Evolutionary conservation across 2,888 invertebrate species (phyloP), one percentile per base, ranked within the genome.

Genomic region (Microplitis deprimator): DNA sequence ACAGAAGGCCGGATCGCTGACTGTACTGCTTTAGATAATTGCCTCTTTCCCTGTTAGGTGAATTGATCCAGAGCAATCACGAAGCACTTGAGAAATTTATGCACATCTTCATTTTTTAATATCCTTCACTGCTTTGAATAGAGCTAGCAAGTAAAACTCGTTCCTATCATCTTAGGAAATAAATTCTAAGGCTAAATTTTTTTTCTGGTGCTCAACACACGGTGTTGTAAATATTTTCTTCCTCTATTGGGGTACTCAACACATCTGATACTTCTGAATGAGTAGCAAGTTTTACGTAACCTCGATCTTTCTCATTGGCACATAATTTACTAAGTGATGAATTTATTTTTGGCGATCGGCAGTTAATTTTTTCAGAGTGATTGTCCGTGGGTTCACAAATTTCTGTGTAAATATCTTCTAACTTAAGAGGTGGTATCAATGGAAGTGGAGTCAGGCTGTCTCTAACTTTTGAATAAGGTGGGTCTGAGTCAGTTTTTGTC

Each of bases 181-280:
- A 39, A 6, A 29, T 29, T 29, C 29, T 29, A 29, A 29, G 29
- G 29, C 29, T 29, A 29, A 29, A 29, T 29, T 29, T 4, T 29
- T 29, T 29, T 4, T 29, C 29, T 29, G 29, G 29, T 20, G 68
- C 77, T 90, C 85, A 90, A 81, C 89, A 90, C 75, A 90, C 90
- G 20, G 90, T 90, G 79, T 90, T 90, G 78, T 90, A 90, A 79
- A 89, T 88, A 13, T 85, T 86, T 71, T 90, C 90, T 39, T 90
- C 90, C 41, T 90, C 90, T 40, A 89, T 88, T 59, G 78, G 79
- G 50, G 86, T 88, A 62, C 84, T 85, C 68, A 86, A 88, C 6
- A 88, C 80, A 17, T 88, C 87, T 0, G 89, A 88, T 40, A 87
- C 84, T 72, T 89, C 89, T 8, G 88, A 86, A 62, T 88, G 87